Percentiles rank a stretch among this genome's conserved stretches.
These are phyloP conservation scores for Ceratoteleas bidentatus DNA, from an alignment of 1,140 invertebrate species.

Conservation along the genomic window DNA sequence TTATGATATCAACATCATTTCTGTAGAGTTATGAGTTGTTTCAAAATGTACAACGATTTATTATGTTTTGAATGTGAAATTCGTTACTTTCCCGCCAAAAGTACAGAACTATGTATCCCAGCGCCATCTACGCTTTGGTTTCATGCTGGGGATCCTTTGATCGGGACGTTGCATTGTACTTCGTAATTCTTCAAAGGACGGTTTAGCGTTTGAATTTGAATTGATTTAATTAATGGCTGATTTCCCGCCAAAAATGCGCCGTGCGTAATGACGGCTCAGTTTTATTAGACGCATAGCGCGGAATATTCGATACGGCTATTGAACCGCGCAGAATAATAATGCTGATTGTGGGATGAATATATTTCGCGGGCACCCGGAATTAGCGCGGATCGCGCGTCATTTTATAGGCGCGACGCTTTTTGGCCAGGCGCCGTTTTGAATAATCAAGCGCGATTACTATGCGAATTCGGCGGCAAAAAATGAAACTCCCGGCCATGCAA, in stretches of 20 bases:
- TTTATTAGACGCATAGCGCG: slow-evolving; percentile 47
- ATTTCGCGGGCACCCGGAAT: slow-evolving; percentile 36
- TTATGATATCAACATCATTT: no score
- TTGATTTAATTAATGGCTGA: no score
- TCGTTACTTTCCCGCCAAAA: no score
- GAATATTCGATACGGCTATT: slow-evolving; percentile 50
- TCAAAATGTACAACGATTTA: no score
- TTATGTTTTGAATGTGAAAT: no score
- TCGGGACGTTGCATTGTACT: no score
- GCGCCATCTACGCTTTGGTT: no score
- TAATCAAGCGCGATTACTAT: slow-evolving; percentile 44
- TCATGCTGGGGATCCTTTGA: no score
- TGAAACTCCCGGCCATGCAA: slow-evolving; percentile 1
- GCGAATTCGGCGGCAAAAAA: slow-evolving; percentile 22
- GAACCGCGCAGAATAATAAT: slow-evolving; percentile 54
- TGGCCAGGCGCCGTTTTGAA: slow-evolving; percentile 43
- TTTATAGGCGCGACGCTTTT: slow-evolving; percentile 37
- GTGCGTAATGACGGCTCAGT: slow-evolving; percentile 20
- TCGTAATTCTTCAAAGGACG: no score
- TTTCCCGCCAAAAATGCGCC: slow-evolving; percentile 41
- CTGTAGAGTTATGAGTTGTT: no score
- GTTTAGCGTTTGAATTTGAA: no score
- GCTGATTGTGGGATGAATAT: slow-evolving; percentile 56
- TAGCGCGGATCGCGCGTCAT: slow-evolving; percentile 32
- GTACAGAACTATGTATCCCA: no score